Base-by-base conservation (phyloP, 64 coral and sea anemone species). In the Catalaphyllia jardinei region DNA sequence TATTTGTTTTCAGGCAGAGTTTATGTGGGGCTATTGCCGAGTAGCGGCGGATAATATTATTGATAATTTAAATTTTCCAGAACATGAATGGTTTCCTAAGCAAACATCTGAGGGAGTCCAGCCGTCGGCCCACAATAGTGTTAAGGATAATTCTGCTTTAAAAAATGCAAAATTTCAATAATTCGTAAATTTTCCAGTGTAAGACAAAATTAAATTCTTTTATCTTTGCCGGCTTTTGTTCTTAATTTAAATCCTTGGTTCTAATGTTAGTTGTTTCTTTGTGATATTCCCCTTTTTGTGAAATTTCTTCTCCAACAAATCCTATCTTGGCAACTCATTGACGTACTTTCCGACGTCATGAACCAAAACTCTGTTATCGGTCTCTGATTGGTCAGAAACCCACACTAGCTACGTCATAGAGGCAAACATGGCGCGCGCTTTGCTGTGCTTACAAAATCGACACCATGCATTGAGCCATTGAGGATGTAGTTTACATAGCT, bases 351-450 rank as follows among this genome's bases (percentile, higher is more conserved):
- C 51, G 20, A 84, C 81, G 81, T 84, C 81, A 84, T 25, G 17
- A 39, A 46, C 31, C 31, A 38, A 84, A 84, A 84, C 81, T 42
- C 24, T 0, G 19, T 28, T 50, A 29, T 67, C 79, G 20, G 33
- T 4, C 9, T 65, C 35, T 84, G 62, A 84, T 84, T 84, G 81
- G 81, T 84, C 63, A 42, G 29, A 42, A 25, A 8, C 29, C n/a
- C 14, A 50, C 62, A 50, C 33, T 7, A 14, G n/a, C 38, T 71
- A 84, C 81, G 81, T 84, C 81, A 84, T 20, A 84, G 62, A 13
- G 14, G 81, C 60, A 84, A 84, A 84, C 81, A 84, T 84, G 81
- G 81, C 81, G 81, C 81, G 61, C 81, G 61, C 65, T 84, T 78
- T 50, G 19, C 30, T 71, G 22, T 24, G 61, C 81, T 84, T 50